phyloP scores from a whole-genome alignment of 1,140 invertebrate species.

The Zaprionus inermis region DNA sequence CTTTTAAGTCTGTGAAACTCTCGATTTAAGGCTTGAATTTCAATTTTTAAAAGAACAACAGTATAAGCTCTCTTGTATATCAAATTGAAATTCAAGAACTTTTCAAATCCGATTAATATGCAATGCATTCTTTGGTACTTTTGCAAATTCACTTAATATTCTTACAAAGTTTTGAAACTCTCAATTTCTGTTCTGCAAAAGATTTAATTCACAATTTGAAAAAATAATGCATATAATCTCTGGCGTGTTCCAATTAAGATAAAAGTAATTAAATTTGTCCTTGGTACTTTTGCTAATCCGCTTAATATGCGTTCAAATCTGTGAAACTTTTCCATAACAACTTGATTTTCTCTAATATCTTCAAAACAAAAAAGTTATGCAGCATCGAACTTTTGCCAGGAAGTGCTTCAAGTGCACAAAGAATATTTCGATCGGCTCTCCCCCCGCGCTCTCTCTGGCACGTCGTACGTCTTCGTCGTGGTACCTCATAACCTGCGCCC shows the following conservation, averaged over 20 bases:
- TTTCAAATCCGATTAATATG: no score
- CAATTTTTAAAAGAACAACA: not conserved
- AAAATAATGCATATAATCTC: not conserved
- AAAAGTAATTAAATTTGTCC: not conserved
- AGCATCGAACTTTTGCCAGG: not conserved
- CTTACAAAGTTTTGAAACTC: not conserved
- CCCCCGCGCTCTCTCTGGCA: not conserved
- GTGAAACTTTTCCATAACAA: not conserved
- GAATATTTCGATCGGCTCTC: not conserved
- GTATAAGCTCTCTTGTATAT: not conserved
- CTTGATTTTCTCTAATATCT: not conserved
- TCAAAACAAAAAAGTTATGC: not conserved
- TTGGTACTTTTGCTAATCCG: not conserved
- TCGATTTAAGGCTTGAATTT: no score
- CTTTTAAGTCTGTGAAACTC: not conserved
- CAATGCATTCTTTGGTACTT: not conserved
- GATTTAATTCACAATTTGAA: no score
- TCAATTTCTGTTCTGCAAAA: no score
- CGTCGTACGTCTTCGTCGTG: constrained; percentile 23
- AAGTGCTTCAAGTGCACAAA: constrained; percentile 3
- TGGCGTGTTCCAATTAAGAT: not conserved
- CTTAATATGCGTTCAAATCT: not conserved
- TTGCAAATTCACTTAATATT: not conserved
- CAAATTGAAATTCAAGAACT: not conserved
- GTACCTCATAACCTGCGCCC: constrained; percentile 9